phyloP scores from a whole-genome alignment of 2,888 invertebrate genomes.

The Crioceris asparagi region DNA sequence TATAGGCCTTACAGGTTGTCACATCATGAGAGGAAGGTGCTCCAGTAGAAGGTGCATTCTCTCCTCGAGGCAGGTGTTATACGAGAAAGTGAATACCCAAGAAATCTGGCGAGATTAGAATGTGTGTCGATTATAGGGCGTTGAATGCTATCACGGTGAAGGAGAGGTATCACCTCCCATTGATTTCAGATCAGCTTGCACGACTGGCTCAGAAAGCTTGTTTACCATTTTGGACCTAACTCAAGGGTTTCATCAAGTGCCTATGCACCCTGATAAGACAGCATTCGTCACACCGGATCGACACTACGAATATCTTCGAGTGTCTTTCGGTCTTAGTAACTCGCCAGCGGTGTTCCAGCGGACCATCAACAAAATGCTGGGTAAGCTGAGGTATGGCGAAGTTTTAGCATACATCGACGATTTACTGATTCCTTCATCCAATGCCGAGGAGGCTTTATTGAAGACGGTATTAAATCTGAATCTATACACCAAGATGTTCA shows the following conservation, averaged over 20 bases:
- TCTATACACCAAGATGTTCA: constrained; percentile 19
- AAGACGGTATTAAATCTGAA: constrained; percentile 8
- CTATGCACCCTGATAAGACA: constrained; percentile 17
- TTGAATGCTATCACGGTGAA: constrained; percentile 12
- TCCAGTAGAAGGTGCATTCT: constrained; percentile 9
- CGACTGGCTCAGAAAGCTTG: constrained; percentile 5
- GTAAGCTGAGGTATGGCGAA: constrained; percentile 9
- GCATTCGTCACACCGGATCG: too few species aligned
- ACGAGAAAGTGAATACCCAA: constrained; percentile 9
- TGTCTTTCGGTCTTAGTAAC: not conserved
- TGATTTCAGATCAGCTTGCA: constrained; percentile 6
- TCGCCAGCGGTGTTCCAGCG: constrained; percentile 4
- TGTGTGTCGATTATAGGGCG: constrained; percentile 11
- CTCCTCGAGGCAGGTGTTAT: constrained; percentile 10
- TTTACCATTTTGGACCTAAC: too few species aligned
- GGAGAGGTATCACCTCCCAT: constrained; percentile 17
- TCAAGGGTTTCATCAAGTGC: constrained; percentile 20
- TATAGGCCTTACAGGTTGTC: constrained; percentile 11
- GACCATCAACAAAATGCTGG: constrained; percentile 16
- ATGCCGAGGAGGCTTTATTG: constrained; percentile 8
- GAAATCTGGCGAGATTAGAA: constrained; percentile 6
- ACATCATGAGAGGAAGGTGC: constrained; percentile 7
- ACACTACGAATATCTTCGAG: not conserved
- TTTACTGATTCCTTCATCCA: constrained; percentile 12
- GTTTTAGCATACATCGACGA: constrained; percentile 20